Conservation (phyloP, 2,797 vertebrate genomes). For the Lophura swinhoii region DNA sequence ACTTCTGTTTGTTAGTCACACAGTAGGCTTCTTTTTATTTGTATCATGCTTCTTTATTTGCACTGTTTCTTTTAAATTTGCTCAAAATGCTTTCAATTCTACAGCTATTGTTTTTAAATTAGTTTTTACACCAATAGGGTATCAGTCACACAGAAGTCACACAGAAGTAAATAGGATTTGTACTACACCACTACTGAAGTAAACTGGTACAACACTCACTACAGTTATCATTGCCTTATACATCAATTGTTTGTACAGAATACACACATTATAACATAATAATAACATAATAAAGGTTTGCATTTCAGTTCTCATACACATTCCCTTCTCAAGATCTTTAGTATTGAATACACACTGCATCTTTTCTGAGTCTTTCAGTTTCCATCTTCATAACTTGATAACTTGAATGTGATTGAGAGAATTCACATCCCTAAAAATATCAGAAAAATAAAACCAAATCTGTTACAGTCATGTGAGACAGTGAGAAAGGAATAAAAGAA, state of each 20-base stretch:
- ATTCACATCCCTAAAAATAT: constrained; percentile 65
- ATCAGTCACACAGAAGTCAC: neutral
- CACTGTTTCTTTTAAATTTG: constrained; percentile 59
- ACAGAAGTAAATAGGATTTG: constrained; percentile 6
- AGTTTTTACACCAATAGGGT: neutral
- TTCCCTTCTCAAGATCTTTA: constrained; percentile 24
- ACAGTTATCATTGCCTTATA: neutral
- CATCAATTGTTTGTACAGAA: neutral
- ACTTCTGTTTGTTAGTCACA: neutral
- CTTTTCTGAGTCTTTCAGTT: constrained; percentile 51
- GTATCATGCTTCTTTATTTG: constrained; percentile 40
- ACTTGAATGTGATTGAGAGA: neutral
- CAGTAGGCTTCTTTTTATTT: neutral
- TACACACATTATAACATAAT: neutral
- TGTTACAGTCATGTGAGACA: constrained; percentile 29
- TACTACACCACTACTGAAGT: neutral
- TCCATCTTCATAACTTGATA: constrained; percentile 31
- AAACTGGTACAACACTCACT: neutral
- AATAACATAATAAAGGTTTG: neutral
- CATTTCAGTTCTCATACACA: neutral
- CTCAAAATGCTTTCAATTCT: constrained; percentile 41
- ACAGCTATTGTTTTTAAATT: constrained; percentile 30
- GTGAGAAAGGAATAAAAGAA: constrained; percentile 5
- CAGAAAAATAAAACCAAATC: constrained; percentile 47
- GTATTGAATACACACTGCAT: neutral